These are phyloP conservation scores for Brachynemurus nebulosus DNA, from an alignment of 2,888 invertebrate genomes.

Conservation along the genomic window DNA sequence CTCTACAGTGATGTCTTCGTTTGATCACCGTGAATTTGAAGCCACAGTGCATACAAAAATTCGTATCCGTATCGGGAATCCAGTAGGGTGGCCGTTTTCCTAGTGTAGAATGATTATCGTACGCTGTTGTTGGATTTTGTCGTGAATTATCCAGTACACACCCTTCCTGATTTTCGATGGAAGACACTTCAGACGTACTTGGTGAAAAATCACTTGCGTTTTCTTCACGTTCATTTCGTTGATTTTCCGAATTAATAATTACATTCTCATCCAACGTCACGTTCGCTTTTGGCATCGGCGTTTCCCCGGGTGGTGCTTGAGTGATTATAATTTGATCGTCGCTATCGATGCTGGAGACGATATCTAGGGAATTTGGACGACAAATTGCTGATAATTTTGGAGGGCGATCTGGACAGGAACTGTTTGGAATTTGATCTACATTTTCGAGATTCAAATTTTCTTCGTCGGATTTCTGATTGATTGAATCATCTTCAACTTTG, in stretches of 20 bases:
- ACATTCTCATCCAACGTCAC: not conserved
- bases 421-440: not conserved
- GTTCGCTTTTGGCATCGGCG: slow-evolving; percentile 5
- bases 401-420: too few relatives aligned
- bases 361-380: slow-evolving; percentile 13
- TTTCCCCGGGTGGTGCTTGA: slow-evolving; percentile 8
- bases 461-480: not conserved
- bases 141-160: slow-evolving; percentile 26
- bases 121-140: slow-evolving; percentile 26
- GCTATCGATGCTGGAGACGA: slow-evolving; percentile 8
- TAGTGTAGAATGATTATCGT: slow-evolving; percentile 26
- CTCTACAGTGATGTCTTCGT: slow-evolving; percentile 75
- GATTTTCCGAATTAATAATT: not conserved
- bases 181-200: slow-evolving; percentile 10
- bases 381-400: slow-evolving; percentile 5
- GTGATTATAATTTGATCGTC: not conserved
- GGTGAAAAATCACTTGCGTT: slow-evolving; percentile 9
- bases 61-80: slow-evolving; percentile 74
- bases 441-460: not conserved
- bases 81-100: slow-evolving; percentile 71
- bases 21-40: slow-evolving; percentile 67
- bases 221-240: not conserved
- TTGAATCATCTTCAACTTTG: not conserved
- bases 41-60: slow-evolving; percentile 71
- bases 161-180: slow-evolving; percentile 20